Base-by-base conservation (phyloP, 2,797 vertebrate genomes). In the Enteromius trimaculatus region DNA sequence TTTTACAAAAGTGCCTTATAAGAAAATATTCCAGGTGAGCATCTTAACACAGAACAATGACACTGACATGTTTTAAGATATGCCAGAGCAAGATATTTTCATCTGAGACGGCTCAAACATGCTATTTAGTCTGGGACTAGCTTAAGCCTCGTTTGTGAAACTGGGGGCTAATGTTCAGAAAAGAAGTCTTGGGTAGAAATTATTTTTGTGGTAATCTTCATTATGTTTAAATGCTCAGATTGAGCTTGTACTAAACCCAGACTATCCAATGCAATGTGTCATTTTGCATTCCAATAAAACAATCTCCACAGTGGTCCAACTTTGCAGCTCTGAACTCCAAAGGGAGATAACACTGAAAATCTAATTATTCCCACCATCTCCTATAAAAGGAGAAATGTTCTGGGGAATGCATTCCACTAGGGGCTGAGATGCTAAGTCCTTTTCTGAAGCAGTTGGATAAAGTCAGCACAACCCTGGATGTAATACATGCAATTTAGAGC, bases 381-480 rank as follows among this genome's bases (percentile, higher is more conserved):
- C 81, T 87, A 44, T 80, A 87, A 80, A 85, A 87, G 83, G 65
- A 80, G 23, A 87, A 74, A 70, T 80, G 47, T 85, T 60, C 29
- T 60, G 39, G 29, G 19, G 51, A 44, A 47, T n/a, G 23, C 42
- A 85, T 70, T 81, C 53, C 79, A 71, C n/a, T 23, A 19, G 49
- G 79, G 21, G 66, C 71, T 53, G 65, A 31, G 19, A 77, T 69
- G 49, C 14, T 60, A 44, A 58, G 51, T 69, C 66, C 42, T 60
- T 26, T 55, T 65, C 34, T 70, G 29, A 69, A 68, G 29, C n/a
- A 55, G 65, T 68, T 49, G 26, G 58, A 78, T 34, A 65, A 79
- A 79, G 29, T 66, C 31, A 64, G 16, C 21, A 75, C 53, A 79
- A n/a, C 55, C 6, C 55, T 21, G 53, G 47, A 53, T n/a, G n/a